phyloP scores from a whole-genome alignment of 2,113 vertebrate species.

The Seriola quinqueradiata region DNA sequence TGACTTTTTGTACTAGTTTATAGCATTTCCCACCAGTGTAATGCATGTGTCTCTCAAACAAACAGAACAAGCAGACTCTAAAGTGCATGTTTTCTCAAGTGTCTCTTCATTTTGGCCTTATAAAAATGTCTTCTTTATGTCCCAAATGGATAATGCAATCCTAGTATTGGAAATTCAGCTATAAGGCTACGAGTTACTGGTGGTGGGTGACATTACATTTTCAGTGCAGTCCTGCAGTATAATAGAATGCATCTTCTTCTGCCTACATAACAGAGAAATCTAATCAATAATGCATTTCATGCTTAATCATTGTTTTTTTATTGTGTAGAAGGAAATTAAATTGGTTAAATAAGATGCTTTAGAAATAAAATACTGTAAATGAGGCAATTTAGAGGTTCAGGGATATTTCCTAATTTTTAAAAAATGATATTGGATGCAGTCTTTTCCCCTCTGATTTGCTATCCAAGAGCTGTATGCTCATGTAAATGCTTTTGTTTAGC shows the following conservation, averaged over 20 bases:
- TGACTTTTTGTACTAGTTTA: not conserved
- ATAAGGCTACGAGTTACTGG: not conserved
- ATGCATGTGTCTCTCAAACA: not conserved
- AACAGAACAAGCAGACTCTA: not conserved
- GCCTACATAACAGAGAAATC: not conserved
- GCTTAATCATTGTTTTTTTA: not conserved
- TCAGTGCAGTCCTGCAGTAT: not conserved
- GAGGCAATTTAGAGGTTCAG: not conserved
- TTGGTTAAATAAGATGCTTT: conserved; percentile 1
- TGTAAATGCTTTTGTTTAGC: not conserved
- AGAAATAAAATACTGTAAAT: not conserved
- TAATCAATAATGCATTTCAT: conserved; percentile 22
- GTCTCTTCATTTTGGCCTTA: not conserved
- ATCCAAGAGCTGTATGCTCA: not conserved
- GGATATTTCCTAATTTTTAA: not conserved
- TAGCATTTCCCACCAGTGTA: not conserved
- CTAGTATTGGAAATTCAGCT: conserved; percentile 16
- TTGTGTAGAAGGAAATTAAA: not conserved
- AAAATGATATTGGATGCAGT: not conserved
- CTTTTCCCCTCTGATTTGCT: not conserved
- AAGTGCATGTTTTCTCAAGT: not conserved
- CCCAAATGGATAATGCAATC: not conserved
- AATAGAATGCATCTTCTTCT: not conserved
- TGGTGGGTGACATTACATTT: not conserved
- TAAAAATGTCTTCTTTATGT: not conserved